Percentiles rank a stretch among this genome's conserved stretches.
Conservation (phyloP, 2,888 invertebrate genomes). For the Hypomecis punctinalis region DNA sequence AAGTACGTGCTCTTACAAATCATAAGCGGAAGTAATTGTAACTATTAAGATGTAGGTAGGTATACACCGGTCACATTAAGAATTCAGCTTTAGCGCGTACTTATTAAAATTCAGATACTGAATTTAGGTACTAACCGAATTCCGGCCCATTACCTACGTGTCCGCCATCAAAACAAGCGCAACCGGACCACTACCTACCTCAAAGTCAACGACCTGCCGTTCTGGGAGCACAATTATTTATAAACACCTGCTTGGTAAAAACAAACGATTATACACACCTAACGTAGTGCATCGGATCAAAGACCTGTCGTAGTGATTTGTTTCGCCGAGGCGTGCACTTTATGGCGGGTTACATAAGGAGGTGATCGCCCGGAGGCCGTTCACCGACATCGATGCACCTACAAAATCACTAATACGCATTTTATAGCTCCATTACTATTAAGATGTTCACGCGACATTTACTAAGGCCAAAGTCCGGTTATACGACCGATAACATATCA, state of each 20-base stretch:
- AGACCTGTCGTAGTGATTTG: constrained; percentile 62
- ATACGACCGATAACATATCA: constrained; percentile 14
- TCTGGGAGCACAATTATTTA: constrained; percentile 43
- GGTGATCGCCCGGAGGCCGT: constrained; percentile 80
- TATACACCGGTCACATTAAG: constrained; percentile 16
- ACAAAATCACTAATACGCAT: constrained; percentile 58
- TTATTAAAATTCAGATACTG: constrained; percentile 39
- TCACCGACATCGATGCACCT: constrained; percentile 66
- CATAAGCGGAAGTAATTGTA: constrained; percentile 6
- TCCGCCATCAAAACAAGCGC: constrained; percentile 37
- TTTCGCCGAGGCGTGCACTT: constrained; percentile 58
- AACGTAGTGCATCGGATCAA: constrained; percentile 61
- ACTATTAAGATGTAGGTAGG: not conserved
- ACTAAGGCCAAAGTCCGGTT: constrained; percentile 29
- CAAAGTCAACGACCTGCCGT: constrained; percentile 49
- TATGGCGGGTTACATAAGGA: constrained; percentile 69
- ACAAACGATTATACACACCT: constrained; percentile 44
- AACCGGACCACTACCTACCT: constrained; percentile 50
- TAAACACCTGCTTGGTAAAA: constrained; percentile 47
- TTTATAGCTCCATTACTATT: constrained; percentile 28
- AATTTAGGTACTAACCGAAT: constrained; percentile 35
- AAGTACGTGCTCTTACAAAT: not conserved
- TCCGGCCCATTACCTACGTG: constrained; percentile 38
- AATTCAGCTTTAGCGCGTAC: constrained; percentile 30
- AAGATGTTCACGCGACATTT: constrained; percentile 27